These are phyloP conservation scores for Thymelicus sylvestris DNA, from an alignment of 2,888 invertebrate genomes.

Conservation along the genomic window DNA sequence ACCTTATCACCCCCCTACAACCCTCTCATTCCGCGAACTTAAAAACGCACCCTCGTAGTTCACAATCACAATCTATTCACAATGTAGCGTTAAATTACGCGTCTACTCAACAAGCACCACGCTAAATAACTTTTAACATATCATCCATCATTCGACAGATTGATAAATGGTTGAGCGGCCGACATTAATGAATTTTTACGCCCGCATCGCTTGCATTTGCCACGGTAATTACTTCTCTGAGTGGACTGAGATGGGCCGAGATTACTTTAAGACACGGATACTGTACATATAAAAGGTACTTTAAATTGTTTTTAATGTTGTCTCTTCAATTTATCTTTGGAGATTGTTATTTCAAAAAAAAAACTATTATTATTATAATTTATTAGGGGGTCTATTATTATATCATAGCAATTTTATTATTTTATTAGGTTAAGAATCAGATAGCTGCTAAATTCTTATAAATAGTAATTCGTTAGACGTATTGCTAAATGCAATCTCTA, in stretches of 20 bases:
- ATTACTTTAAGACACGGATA: constrained; percentile 34
- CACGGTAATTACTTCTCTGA: constrained; percentile 54
- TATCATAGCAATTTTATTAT: too few relatives aligned
- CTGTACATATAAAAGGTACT: constrained; percentile 10
- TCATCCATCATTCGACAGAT: constrained; percentile 69
- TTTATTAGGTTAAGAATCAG: too few relatives aligned
- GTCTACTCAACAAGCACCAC: constrained; percentile 47
- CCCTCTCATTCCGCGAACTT: too few relatives aligned
- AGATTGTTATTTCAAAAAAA: too few relatives aligned
- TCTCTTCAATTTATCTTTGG: background rate
- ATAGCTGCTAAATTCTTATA: too few relatives aligned
- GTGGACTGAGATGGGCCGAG: constrained; percentile 45
- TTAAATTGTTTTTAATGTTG: background rate
- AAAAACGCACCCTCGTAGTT: too few relatives aligned
- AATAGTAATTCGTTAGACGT: too few relatives aligned
- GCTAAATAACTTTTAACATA: constrained; percentile 63
- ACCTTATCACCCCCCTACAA: too few relatives aligned
- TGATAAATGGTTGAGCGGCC: constrained; percentile 62
- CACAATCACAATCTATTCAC: background rate
- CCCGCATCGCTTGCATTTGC: constrained; percentile 67
- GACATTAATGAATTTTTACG: constrained; percentile 67
- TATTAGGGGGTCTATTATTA: too few relatives aligned
- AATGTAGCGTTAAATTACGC: constrained; percentile 7
- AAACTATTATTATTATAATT: too few relatives aligned
- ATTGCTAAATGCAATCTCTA: too few relatives aligned